Evolutionary conservation across 2,113 vertebrate genomes (phyloP).

Genomic region (Sciurus niger): DNA sequence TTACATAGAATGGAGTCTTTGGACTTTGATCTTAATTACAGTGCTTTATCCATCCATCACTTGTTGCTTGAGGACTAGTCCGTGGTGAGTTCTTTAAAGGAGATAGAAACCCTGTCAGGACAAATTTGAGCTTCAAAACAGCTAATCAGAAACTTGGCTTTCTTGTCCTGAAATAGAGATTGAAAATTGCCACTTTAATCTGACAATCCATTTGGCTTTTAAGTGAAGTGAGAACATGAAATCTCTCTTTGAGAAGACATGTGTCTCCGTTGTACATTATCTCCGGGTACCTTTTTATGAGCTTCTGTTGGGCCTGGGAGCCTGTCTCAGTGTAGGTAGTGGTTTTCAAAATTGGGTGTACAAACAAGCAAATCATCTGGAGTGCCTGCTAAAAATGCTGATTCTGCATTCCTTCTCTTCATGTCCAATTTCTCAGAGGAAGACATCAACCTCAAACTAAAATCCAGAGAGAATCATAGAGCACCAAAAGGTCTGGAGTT

Average conservation of each 20-base stretch:
- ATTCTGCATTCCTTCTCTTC: background rate
- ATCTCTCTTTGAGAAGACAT: conserved; percentile 39
- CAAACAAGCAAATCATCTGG: background rate
- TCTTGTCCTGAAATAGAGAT: conserved; percentile 74
- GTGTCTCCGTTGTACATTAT: background rate
- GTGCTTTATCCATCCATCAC: conserved; percentile 80
- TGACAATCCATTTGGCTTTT: conserved; percentile 71
- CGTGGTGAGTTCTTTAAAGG: conserved; percentile 74
- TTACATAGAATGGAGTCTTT: conserved; percentile 74
- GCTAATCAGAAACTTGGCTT: conserved; percentile 77
- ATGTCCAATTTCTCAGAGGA: background rate
- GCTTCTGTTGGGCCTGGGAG: background rate
- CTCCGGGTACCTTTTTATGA: background rate
- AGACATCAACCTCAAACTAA: background rate
- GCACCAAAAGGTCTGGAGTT: background rate
- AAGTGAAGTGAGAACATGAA: conserved; percentile 63
- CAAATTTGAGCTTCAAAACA: conserved; percentile 81
- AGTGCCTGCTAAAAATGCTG: background rate
- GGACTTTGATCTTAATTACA: conserved; percentile 85
- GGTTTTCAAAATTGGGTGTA: conserved; percentile 3
- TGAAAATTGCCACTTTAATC: conserved; percentile 81
- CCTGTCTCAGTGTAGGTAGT: background rate
- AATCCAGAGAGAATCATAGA: background rate
- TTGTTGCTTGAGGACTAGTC: conserved; percentile 81
- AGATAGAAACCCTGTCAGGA: conserved; percentile 76